These are phyloP conservation scores for Phaedon cochleariae DNA, from an alignment of 2,888 invertebrate genomes.

Conservation along the genomic window DNA sequence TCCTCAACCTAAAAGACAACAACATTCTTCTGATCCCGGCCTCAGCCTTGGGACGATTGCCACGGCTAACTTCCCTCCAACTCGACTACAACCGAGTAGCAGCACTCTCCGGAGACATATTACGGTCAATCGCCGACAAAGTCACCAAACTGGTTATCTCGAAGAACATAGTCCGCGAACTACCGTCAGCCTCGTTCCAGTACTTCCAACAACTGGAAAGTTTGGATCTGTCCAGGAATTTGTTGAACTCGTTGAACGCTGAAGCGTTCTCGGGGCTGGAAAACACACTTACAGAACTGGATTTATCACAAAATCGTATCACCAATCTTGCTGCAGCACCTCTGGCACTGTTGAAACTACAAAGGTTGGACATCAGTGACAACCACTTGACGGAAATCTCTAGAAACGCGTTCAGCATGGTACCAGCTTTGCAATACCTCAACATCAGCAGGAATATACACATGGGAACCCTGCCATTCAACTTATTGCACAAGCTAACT, in stretches of 20 bases:
- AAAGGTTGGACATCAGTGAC: slow-evolving; percentile 79
- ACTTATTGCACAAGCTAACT: slow-evolving; percentile 75
- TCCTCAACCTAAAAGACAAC: slow-evolving; percentile 84
- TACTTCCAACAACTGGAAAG: slow-evolving; percentile 76
- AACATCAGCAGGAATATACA: slow-evolving; percentile 81
- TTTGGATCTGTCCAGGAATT: slow-evolving; percentile 83
- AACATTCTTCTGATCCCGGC: slow-evolving; percentile 87
- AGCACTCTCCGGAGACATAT: slow-evolving; percentile 81
- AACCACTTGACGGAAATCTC: slow-evolving; percentile 80
- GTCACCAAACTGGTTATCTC: slow-evolving; percentile 77
- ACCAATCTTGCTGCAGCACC: slow-evolving; percentile 72
- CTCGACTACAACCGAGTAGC: slow-evolving; percentile 89
- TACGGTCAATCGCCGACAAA: slow-evolving; percentile 76
- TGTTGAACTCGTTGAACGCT: slow-evolving; percentile 74
- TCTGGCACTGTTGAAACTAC: slow-evolving; percentile 70
- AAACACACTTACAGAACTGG: slow-evolving; percentile 74
- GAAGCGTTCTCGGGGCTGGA: slow-evolving; percentile 82
- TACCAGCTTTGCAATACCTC: slow-evolving; percentile 74
- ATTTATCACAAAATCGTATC: slow-evolving; percentile 78
- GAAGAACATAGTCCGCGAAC: slow-evolving; percentile 85
- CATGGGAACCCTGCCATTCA: slow-evolving; percentile 70
- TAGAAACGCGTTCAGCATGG: slow-evolving; percentile 71
- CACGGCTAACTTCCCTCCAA: slow-evolving; percentile 76
- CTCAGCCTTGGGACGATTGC: slow-evolving; percentile 81
- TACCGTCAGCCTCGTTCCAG: slow-evolving; percentile 82